phyloP scores from a whole-genome alignment of 2,113 vertebrate genomes.

The Apodemus speciosus region DNA sequence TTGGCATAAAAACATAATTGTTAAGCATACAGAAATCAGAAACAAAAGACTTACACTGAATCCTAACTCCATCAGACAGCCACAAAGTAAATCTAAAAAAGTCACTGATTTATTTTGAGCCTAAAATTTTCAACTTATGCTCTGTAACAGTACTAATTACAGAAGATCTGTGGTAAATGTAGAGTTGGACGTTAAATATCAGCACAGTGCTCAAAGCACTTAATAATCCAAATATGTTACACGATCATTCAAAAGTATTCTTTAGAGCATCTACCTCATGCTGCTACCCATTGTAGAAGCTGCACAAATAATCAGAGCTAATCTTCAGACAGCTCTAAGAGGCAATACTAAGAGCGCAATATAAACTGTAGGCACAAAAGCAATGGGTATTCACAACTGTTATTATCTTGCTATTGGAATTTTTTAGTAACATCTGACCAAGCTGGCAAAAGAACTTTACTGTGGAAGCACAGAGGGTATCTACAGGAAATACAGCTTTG shows the following conservation, averaged over 20 bases:
- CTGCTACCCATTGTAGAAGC: not conserved
- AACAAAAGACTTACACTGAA: not conserved
- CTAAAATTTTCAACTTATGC: not conserved
- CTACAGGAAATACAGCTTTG: not conserved
- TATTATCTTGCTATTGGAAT: not conserved
- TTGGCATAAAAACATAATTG: not conserved
- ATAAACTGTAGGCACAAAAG: not conserved
- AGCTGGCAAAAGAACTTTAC: not conserved
- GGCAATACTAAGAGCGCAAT: not conserved
- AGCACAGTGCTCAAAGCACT: not conserved
- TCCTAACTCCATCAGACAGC: not conserved
- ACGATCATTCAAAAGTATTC: not conserved
- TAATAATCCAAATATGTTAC: slow-evolving; percentile 28
- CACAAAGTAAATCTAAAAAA: not conserved
- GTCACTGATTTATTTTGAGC: not conserved
- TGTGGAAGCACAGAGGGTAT: not conserved
- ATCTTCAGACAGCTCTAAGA: not conserved
- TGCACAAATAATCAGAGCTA: slow-evolving; percentile 9
- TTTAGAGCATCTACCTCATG: not conserved
- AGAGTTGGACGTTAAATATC: not conserved
- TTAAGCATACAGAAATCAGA: slow-evolving; percentile 29
- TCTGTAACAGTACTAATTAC: slow-evolving; percentile 26
- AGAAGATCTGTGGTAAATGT: slow-evolving; percentile 2
- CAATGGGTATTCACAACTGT: not conserved
- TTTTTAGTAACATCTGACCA: not conserved